Evolutionary conservation across 2,797 vertebrate species (phyloP).

Genomic region (Stomatorhinus walkeri): DNA sequence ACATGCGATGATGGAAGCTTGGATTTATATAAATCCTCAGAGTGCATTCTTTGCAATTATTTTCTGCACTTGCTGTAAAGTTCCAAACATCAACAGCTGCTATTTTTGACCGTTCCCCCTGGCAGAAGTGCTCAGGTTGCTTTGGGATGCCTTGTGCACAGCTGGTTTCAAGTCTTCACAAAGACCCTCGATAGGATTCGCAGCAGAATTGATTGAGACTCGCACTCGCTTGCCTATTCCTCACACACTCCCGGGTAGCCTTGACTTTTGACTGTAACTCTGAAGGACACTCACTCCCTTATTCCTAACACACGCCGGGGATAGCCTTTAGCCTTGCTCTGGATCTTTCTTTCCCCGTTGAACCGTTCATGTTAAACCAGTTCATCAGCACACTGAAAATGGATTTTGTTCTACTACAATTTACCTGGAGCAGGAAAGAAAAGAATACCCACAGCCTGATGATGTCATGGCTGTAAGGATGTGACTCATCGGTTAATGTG

Average conservation of each 20-base stretch:
- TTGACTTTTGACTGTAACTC: not conserved
- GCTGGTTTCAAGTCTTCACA: not conserved
- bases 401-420: not conserved
- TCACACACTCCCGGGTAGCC: not conserved
- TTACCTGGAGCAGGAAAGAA: not conserved
- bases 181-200: not conserved
- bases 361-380: not conserved
- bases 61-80: not conserved
- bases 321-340: not conserved
- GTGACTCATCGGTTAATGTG: too few relatives aligned
- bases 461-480: not conserved
- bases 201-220: not conserved
- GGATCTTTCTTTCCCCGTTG: not conserved
- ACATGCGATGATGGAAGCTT: not conserved
- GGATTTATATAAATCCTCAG: not conserved
- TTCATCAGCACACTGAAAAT: not conserved
- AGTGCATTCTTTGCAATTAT: conserved; percentile 1
- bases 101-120: not conserved
- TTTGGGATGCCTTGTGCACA: not conserved
- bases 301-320: not conserved
- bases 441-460: not conserved
- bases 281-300: not conserved
- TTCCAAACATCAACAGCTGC: conserved; percentile 11
- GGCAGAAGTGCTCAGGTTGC: conserved; percentile 1
- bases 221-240: not conserved